A percentile compares a stretch with the other conserved stretches of the same genome.
These are phyloP conservation scores for Aleadryas rufinucha DNA, from an alignment of 2,113 vertebrate genomes.

Conservation along the genomic window DNA sequence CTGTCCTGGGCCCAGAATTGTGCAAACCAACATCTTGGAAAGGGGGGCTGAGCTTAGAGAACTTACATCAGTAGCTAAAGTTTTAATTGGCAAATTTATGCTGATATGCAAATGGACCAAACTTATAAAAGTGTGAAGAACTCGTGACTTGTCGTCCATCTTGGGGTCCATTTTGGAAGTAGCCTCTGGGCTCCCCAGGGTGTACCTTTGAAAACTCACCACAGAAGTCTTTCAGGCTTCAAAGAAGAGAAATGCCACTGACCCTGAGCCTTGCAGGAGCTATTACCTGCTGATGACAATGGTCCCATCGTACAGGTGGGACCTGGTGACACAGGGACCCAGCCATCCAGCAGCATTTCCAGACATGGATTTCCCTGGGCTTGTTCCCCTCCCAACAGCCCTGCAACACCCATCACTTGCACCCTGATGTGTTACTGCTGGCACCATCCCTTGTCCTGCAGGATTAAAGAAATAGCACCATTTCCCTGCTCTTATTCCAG, in stretches of 20 bases:
- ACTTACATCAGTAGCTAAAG: no score
- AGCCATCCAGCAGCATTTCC: background rate
- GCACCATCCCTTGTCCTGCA: background rate
- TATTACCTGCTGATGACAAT: accelerated
- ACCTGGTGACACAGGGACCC: background rate
- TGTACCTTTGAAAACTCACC: background rate
- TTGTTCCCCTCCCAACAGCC: background rate
- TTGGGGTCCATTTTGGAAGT: no score
- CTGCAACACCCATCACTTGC: background rate
- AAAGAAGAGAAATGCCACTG: background rate
- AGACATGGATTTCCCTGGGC: background rate
- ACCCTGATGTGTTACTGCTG: background rate
- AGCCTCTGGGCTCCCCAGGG: no score
- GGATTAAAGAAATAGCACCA: background rate
- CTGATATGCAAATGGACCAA: no score
- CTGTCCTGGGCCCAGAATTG: no score
- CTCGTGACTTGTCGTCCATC: no score
- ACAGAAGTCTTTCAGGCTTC: background rate
- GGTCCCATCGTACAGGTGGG: background rate
- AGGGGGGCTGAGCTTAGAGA: no score
- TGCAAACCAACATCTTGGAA: no score
- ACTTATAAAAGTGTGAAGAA: no score
- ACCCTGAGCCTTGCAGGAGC: background rate
- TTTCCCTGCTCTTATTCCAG: background rate
- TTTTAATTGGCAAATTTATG: no score